Evolutionary conservation across 2,113 vertebrate species (phyloP).

Genomic region (Symphodus melops): DNA sequence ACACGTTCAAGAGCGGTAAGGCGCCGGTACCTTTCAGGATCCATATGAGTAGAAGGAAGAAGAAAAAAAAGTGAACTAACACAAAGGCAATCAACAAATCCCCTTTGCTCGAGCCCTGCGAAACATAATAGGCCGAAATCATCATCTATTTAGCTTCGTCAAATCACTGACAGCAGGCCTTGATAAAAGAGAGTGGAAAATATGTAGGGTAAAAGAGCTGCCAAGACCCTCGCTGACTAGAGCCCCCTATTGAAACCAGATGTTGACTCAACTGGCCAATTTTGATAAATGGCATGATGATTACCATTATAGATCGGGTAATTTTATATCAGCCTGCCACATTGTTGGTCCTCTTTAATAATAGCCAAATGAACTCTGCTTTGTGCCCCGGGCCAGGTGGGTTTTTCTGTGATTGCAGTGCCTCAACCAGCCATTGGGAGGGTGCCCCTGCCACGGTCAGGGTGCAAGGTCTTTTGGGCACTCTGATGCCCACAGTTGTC

Average conservation of each 20-base stretch:
- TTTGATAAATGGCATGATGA: constrained; percentile 85
- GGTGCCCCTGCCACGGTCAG: constrained; percentile 32
- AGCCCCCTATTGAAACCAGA: constrained; percentile 86
- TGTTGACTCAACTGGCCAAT: constrained; percentile 85
- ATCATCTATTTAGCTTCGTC: constrained; percentile 85
- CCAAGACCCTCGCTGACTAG: constrained; percentile 80
- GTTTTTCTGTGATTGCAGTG: constrained; percentile 55
- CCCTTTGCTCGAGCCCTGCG: constrained; percentile 64
- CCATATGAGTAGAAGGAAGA: constrained; percentile 12
- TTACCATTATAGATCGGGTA: constrained; percentile 82
- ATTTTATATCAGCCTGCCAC: constrained; percentile 80
- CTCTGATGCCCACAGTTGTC: constrained; percentile 42
- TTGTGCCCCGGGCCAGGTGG: constrained; percentile 77
- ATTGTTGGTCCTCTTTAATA: constrained; percentile 76
- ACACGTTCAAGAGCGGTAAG: constrained; percentile 42
- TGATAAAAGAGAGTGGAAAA: constrained; percentile 84
- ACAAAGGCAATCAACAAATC: constrained; percentile 81
- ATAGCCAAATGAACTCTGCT: constrained; percentile 76
- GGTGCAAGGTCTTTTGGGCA: constrained; percentile 48
- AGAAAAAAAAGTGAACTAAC: constrained; percentile 39
- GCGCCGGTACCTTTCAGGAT: constrained; percentile 55
- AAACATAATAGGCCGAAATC: constrained; percentile 83
- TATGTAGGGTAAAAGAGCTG: constrained; percentile 83
- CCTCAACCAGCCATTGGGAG: constrained; percentile 41
- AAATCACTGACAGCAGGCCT: constrained; percentile 84